Conservation (phyloP, 2,797 vertebrate genomes). For the Macroramphosus scolopax region DNA sequence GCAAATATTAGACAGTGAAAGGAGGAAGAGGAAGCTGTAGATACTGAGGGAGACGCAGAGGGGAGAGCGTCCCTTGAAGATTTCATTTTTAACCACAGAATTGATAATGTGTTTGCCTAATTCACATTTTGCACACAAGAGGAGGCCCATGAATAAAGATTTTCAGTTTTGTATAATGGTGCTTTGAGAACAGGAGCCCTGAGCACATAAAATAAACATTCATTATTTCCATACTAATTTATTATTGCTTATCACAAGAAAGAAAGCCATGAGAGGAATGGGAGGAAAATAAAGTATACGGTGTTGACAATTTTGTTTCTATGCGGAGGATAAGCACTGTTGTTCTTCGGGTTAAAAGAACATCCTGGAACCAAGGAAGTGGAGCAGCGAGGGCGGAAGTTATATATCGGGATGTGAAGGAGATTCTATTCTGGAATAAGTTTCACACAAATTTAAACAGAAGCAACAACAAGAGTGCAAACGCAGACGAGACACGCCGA, state of each 20-base stretch:
- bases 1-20: slow-evolving; percentile 7
- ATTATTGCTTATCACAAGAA: slow-evolving; percentile 4
- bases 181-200: slow-evolving; percentile 7
- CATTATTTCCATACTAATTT: slow-evolving; percentile 8
- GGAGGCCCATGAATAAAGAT: slow-evolving; percentile 37
- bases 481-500: slow-evolving; percentile 3
- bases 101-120: slow-evolving; percentile 30
- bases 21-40: neutral
- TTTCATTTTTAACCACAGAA: slow-evolving; percentile 19
- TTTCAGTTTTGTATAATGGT: slow-evolving; percentile 17
- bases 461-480: slow-evolving; percentile 1
- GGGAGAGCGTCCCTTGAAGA: slow-evolving; percentile 10
- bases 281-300: too few species aligned
- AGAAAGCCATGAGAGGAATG: too few species aligned
- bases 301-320: too few species aligned
- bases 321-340: too few species aligned
- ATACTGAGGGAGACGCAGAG: slow-evolving; percentile 2
- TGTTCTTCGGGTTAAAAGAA: too few species aligned
- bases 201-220: slow-evolving; percentile 17
- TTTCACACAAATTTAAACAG: slow-evolving; percentile 11
- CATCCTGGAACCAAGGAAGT: too few species aligned
- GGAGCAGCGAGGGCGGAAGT: too few species aligned
- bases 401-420: neutral
- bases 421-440: neutral
- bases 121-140: slow-evolving; percentile 9